These are phyloP conservation scores for Leucopsar rothschildi DNA, from an alignment of 2,113 vertebrate genomes.

Conservation along the genomic window DNA sequence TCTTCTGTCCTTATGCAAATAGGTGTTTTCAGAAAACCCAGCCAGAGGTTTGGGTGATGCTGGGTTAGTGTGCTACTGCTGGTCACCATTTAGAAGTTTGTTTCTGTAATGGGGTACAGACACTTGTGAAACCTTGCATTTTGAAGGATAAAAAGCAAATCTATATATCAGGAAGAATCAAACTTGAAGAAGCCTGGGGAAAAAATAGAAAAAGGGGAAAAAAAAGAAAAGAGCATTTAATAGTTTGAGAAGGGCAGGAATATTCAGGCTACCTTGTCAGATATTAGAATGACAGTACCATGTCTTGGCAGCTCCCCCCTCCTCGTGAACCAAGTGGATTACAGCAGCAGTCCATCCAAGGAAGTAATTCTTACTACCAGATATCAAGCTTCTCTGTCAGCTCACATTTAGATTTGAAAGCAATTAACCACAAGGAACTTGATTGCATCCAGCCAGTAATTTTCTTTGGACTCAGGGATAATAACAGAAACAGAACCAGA, in stretches of 20 bases:
- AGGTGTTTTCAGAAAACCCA: background rate
- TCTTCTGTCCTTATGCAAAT: background rate
- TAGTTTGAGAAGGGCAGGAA: background rate
- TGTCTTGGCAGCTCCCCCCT: background rate
- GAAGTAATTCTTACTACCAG: background rate
- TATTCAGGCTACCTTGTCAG: background rate
- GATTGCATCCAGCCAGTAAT: slow-evolving; percentile 22
- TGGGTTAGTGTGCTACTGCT: background rate
- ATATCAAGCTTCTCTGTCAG: slow-evolving; percentile 14
- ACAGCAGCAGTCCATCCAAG: background rate
- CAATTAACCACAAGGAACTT: slow-evolving; percentile 41
- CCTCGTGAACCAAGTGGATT: background rate
- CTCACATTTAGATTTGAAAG: slow-evolving; percentile 28
- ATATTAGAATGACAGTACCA: background rate
- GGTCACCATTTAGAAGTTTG: background rate
- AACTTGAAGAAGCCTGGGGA: background rate
- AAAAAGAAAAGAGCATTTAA: background rate
- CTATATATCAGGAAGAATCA: background rate
- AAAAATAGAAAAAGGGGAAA: fast-evolving
- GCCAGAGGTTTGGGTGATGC: background rate
- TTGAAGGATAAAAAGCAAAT: background rate
- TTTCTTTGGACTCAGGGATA: slow-evolving; percentile 19
- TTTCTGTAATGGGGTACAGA: background rate
- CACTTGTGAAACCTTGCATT: background rate
- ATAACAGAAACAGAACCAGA: slow-evolving; percentile 2